phyloP scores from a whole-genome alignment of 2,888 invertebrate genomes.

The Chymomyza procnemis region DNA sequence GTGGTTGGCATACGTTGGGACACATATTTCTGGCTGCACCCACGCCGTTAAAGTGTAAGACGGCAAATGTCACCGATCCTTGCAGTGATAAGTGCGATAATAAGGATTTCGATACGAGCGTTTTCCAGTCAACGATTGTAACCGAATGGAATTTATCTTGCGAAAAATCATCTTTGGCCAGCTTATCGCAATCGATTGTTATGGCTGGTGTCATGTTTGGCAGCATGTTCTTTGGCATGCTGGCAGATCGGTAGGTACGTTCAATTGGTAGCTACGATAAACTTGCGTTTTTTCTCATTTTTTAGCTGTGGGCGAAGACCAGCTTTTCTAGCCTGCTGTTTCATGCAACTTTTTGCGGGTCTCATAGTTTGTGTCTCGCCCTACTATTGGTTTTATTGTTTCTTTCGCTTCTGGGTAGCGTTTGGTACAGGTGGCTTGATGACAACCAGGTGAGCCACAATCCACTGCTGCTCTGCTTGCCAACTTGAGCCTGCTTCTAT shows the following conservation, averaged over 20 bases:
- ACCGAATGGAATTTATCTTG: conserved; percentile 87
- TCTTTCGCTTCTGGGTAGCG: conserved; percentile 85
- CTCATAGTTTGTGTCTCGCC: conserved; percentile 85
- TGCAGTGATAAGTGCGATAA: conserved; percentile 82
- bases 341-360: conserved; percentile 86
- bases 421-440: conserved; percentile 90
- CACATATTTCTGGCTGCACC: conserved; percentile 88
- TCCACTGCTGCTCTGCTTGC: no score
- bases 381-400: conserved; percentile 83
- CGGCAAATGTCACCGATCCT: conserved; percentile 70
- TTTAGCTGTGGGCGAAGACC: conserved; percentile 86
- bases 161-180: conserved; percentile 81
- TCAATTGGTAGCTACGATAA: no score
- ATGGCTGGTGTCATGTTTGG: conserved; percentile 89
- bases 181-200: conserved; percentile 87
- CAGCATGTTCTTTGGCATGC: conserved; percentile 86
- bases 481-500: not conserved
- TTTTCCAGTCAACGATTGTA: conserved; percentile 86
- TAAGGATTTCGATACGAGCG: conserved; percentile 81
- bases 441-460: conserved; percentile 83
- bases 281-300: no score
- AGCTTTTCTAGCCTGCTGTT: conserved; percentile 86
- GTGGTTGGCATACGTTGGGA: conserved; percentile 89
- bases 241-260: conserved; percentile 85
- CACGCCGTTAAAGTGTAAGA: conserved; percentile 81